These are phyloP conservation scores for Pteruthius melanotis DNA, from an alignment of 2,113 vertebrate genomes.

Conservation along the genomic window DNA sequence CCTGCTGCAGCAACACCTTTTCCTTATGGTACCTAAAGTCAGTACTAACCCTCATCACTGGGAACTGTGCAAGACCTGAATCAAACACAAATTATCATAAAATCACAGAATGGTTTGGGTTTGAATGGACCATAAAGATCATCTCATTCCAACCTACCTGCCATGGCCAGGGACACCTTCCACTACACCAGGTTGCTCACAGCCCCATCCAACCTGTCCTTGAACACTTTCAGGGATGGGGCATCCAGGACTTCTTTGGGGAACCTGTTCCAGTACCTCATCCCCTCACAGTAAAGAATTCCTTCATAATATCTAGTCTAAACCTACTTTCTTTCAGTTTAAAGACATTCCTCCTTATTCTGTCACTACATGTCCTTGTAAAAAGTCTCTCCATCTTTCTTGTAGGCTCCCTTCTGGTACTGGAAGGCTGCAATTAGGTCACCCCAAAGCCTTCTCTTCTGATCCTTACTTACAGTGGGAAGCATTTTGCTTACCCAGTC, in stretches of 20 bases:
- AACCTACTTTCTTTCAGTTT: not conserved
- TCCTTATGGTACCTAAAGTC: not conserved
- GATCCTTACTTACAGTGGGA: not conserved
- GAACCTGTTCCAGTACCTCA: not conserved
- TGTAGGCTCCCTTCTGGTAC: not conserved
- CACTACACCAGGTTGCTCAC: not conserved
- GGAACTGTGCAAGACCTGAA: not conserved
- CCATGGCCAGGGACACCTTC: not conserved
- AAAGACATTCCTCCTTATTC: not conserved
- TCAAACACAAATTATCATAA: not conserved
- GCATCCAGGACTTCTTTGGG: not conserved
- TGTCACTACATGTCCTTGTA: not conserved
- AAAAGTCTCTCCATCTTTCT: not conserved
- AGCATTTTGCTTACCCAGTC: not conserved
- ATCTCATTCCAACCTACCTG: rapidly evolving
- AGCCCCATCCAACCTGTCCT: not conserved
- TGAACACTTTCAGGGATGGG: not conserved
- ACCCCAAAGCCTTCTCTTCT: not conserved
- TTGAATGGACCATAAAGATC: not conserved
- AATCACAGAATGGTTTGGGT: not conserved
- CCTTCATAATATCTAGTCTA: not conserved
- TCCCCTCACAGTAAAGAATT: not conserved
- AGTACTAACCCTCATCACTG: not conserved
- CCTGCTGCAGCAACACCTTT: not conserved
- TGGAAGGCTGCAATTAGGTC: not conserved